Conservation (phyloP, 2,888 invertebrate genomes). For the Thereva unica region DNA sequence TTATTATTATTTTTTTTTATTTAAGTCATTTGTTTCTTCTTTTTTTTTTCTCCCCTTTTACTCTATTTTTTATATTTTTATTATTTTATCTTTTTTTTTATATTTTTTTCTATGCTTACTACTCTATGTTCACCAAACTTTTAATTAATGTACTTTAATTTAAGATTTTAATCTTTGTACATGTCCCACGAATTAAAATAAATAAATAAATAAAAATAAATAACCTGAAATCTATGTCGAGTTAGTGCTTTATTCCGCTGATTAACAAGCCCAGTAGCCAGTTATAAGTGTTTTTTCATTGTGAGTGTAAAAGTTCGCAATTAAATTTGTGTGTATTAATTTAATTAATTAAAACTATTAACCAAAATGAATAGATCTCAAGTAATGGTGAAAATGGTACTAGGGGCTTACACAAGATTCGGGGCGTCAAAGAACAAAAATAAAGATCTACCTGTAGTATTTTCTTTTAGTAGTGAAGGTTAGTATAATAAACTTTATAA, state of each 20-base stretch:
- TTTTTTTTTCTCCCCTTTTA: too few species aligned
- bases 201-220: too few species aligned
- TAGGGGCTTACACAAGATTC: neutral
- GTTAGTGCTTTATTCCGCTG: neutral
- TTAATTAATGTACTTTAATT: too few species aligned
- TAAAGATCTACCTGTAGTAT: neutral
- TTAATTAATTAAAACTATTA: neutral
- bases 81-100: too few species aligned
- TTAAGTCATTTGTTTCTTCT: too few species aligned
- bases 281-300: neutral
- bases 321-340: neutral
- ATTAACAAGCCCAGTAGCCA: neutral
- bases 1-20: too few species aligned
- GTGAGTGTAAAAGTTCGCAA: neutral
- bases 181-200: too few species aligned
- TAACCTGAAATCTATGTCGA: neutral
- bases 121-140: too few species aligned
- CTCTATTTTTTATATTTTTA: too few species aligned
- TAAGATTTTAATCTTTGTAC: too few species aligned
- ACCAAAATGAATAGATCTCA: conserved; percentile 2
- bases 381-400: neutral
- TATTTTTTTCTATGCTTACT: too few species aligned
- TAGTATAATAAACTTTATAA: neutral
- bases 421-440: neutral
- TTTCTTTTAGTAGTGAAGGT: neutral